These are phyloP conservation scores for Lasaia peninsularis DNA, from an alignment of 1,140 invertebrate species.

Conservation along the genomic window DNA sequence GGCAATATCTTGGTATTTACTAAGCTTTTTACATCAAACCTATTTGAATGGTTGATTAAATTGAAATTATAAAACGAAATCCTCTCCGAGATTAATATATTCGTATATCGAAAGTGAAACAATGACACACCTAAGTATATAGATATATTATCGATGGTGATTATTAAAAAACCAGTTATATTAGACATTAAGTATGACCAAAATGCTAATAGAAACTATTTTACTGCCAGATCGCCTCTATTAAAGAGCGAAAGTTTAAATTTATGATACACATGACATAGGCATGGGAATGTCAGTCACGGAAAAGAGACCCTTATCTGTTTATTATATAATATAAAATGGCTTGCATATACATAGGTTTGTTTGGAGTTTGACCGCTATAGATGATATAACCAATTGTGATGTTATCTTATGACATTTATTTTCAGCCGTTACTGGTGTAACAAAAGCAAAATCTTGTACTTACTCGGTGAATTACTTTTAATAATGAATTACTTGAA, in stretches of 20 bases:
- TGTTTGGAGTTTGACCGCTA: background rate
- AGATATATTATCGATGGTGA: background rate
- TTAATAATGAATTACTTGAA: too few species aligned
- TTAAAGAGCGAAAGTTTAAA: slow-evolving; percentile 25
- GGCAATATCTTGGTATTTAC: too few species aligned
- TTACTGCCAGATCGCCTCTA: slow-evolving; percentile 11
- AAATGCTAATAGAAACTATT: slow-evolving; percentile 4
- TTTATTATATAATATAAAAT: background rate
- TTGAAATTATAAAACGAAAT: too few species aligned
- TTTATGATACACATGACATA: slow-evolving; percentile 18
- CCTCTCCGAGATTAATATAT: background rate
- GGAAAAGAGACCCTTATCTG: background rate
- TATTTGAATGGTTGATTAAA: too few species aligned
- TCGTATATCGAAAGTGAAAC: background rate
- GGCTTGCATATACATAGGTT: background rate
- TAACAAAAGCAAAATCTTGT: background rate
- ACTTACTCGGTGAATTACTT: too few species aligned
- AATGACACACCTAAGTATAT: slow-evolving; percentile 5
- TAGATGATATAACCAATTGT: slow-evolving; percentile 23
- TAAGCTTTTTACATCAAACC: too few species aligned
- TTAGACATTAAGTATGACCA: background rate
- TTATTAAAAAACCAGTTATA: background rate
- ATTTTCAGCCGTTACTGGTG: background rate
- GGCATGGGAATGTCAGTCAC: background rate
- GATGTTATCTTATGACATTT: slow-evolving; percentile 15